These are phyloP conservation scores for Geococcyx californianus DNA, from an alignment of 2,113 vertebrate species.

Conservation along the genomic window DNA sequence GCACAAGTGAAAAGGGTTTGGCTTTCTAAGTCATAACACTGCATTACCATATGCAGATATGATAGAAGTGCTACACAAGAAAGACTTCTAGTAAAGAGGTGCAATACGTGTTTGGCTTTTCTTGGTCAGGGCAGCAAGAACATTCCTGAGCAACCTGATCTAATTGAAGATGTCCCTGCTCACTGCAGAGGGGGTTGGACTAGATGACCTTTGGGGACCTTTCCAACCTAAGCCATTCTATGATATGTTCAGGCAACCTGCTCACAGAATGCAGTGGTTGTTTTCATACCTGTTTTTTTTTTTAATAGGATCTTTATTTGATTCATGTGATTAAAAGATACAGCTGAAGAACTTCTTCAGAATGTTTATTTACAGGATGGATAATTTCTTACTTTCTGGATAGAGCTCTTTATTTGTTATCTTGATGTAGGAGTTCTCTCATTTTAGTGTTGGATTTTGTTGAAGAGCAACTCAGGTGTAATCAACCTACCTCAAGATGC, in stretches of 20 bases:
- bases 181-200: no score
- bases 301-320: background rate
- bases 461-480: background rate
- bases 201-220: no score
- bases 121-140: background rate
- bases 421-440: background rate
- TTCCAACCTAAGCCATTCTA: no score
- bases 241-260: accelerated
- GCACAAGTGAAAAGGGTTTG: background rate
- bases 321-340: background rate
- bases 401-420: background rate
- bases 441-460: background rate
- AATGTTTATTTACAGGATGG: background rate
- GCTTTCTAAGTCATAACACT: background rate
- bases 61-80: background rate
- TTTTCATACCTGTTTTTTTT: background rate
- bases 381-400: background rate
- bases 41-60: accelerated
- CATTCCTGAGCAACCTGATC: no score
- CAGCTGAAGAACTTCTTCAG: background rate
- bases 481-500: background rate
- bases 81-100: background rate
- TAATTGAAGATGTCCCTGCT: no score
- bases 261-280: background rate
- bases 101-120: background rate